phyloP scores from a whole-genome alignment of 2,888 invertebrate genomes.

The Halictus ligatus region DNA sequence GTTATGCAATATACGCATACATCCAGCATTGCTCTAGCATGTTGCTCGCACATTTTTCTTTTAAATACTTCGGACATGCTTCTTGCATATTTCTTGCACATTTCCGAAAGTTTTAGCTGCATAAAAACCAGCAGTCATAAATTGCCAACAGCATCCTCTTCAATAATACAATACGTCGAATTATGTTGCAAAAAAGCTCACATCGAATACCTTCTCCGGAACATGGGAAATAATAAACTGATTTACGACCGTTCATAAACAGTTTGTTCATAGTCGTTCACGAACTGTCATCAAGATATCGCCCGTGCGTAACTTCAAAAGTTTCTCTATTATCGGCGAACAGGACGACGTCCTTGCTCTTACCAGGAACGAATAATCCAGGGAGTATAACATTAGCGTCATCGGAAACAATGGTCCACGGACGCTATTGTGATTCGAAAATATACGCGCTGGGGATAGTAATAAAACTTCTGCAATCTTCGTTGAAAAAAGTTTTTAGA shows the following conservation, averaged over 20 bases:
- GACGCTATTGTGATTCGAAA: constrained; percentile 61
- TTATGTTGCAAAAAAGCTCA: not conserved
- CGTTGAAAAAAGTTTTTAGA: constrained; percentile 65
- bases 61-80: not conserved
- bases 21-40: not conserved
- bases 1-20: not conserved
- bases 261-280: not conserved
- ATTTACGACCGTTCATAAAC: not conserved
- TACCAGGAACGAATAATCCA: constrained; percentile 8
- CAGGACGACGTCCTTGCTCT: constrained; percentile 31
- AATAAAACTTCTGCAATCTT: constrained; percentile 74
- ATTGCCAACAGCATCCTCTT: not conserved
- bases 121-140: not conserved
- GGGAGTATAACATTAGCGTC: constrained; percentile 34
- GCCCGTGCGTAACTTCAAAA: not conserved
- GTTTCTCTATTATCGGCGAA: constrained; percentile 4
- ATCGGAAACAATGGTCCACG: constrained; percentile 41
- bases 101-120: not conserved
- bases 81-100: not conserved
- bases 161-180: not conserved
- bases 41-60: not conserved
- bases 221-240: not conserved
- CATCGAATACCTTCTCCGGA: not conserved
- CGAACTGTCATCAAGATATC: constrained; percentile 13
- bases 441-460: constrained; percentile 63